Conservation (phyloP, 2,113 vertebrate genomes). For the Erinaceus europaeus region DNA sequence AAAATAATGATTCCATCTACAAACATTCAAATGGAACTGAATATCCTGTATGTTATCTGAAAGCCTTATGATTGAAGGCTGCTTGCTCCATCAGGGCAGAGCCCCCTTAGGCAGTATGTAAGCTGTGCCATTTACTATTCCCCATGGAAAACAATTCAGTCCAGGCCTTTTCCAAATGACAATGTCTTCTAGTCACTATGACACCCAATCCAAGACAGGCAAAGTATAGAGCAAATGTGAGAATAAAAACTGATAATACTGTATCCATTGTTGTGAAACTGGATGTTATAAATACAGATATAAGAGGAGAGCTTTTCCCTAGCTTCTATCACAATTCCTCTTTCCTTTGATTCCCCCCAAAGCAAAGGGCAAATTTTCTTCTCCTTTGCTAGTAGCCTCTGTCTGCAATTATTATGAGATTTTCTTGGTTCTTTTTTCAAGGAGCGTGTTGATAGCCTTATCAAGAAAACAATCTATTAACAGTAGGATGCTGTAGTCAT, state of each 20-base stretch:
- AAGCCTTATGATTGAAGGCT: neutral
- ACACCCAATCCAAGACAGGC: neutral
- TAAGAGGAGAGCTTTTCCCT: neutral
- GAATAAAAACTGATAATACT: neutral
- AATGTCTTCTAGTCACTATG: neutral
- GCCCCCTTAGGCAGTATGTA: neutral
- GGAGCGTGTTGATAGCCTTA: neutral
- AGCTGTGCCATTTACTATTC: neutral
- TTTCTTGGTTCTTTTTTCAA: conserved; percentile 11
- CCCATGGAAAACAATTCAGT: neutral
- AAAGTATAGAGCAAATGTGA: neutral
- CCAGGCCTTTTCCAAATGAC: neutral
- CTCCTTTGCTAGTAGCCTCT: conserved; percentile 32
- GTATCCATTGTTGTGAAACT: neutral
- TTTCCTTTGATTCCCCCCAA: conserved; percentile 30
- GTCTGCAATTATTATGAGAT: conserved; percentile 24
- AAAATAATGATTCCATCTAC: neutral
- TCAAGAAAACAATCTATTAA: conserved; percentile 41
- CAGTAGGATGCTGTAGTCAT: neutral
- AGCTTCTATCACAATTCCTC: neutral
- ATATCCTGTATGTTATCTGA: neutral
- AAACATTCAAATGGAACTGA: neutral
- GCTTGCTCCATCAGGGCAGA: neutral
- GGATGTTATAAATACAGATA: neutral
- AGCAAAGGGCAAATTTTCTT: conserved; percentile 28